These are phyloP conservation scores for Cyprinus carpio DNA, from an alignment of 2,113 vertebrate genomes.

Conservation along the genomic window DNA sequence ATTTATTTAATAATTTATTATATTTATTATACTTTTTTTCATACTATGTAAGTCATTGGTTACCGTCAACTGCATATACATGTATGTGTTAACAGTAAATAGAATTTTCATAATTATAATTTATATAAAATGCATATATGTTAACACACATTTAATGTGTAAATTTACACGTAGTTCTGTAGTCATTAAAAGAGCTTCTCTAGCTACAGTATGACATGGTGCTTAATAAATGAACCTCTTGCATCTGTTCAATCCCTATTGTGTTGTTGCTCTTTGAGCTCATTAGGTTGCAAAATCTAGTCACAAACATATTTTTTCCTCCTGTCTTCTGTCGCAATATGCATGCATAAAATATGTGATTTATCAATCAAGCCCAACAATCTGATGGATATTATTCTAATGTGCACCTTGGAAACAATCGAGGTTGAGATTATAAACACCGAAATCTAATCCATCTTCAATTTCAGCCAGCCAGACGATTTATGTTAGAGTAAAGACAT, in stretches of 20 bases:
- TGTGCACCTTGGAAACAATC: constrained; percentile 39
- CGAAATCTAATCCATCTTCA: constrained; percentile 21
- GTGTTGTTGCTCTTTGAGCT: neutral
- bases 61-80: too few relatives aligned
- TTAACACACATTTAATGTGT: too few relatives aligned
- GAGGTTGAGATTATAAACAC: constrained; percentile 37
- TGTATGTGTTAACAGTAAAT: too few relatives aligned
- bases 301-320: neutral
- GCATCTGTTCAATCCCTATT: neutral
- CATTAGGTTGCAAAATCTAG: neutral
- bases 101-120: too few relatives aligned
- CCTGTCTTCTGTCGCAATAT: neutral
- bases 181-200: neutral
- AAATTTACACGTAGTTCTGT: neutral
- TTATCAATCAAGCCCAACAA: constrained; percentile 9
- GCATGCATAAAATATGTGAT: constrained; percentile 9
- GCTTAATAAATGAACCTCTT: neutral
- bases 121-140: too few relatives aligned
- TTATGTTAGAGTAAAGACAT: constrained; percentile 34
- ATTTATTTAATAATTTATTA: too few relatives aligned
- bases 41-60: too few relatives aligned
- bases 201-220: neutral
- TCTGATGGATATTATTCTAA: constrained; percentile 27
- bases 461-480: constrained; percentile 42
- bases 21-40: too few relatives aligned